A percentile compares a stretch with the other conserved stretches of the same genome.
phyloP scores from a whole-genome alignment of 2,888 invertebrate genomes.

The Phytoseiulus persimilis region DNA sequence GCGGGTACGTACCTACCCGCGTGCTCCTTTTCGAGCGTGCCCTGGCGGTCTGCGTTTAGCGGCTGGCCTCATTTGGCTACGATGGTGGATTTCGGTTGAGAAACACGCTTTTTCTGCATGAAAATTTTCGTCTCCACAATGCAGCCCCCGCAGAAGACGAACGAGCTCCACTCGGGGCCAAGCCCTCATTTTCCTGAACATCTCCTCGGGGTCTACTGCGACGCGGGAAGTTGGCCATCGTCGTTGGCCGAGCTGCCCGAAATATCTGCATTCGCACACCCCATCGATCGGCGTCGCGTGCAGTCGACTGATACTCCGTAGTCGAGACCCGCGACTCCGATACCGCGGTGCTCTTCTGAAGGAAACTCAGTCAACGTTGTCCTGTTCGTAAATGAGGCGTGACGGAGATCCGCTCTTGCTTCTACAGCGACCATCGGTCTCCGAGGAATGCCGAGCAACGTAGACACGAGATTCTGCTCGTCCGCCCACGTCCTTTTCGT shows the following conservation, averaged over 20 bases:
- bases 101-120: too few relatives aligned
- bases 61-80: too few relatives aligned
- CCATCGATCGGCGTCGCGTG: background rate
- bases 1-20: too few relatives aligned
- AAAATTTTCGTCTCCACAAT: too few relatives aligned
- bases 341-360: background rate
- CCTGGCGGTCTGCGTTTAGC: too few relatives aligned
- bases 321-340: background rate
- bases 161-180: background rate
- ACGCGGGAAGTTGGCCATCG: background rate
- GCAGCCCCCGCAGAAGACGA: too few relatives aligned
- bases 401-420: background rate
- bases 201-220: background rate
- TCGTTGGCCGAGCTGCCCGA: background rate
- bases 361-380: background rate
- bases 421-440: background rate
- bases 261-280: background rate
- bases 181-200: background rate
- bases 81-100: too few relatives aligned
- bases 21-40: too few relatives aligned
- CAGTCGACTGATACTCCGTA: background rate
- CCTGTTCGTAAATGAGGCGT: background rate
- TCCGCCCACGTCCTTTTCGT: background rate
- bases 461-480: background rate
- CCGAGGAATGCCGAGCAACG: background rate